Evolutionary conservation across 2,888 invertebrate species (phyloP).

Genomic region (Eudemis profundana): DNA sequence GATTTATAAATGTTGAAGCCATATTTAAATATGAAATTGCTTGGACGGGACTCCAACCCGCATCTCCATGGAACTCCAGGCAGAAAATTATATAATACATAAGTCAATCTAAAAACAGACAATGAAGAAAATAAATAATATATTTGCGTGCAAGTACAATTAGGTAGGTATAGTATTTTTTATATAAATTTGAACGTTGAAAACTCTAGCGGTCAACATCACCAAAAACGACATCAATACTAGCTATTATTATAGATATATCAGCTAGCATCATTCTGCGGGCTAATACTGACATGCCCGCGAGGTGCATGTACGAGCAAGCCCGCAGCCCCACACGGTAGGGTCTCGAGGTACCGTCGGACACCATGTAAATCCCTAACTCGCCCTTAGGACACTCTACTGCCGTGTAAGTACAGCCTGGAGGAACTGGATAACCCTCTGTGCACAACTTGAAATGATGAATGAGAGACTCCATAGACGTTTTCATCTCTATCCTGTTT

Average conservation of each 20-base stretch:
- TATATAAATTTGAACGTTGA: not conserved
- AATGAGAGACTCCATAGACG: conserved; percentile 94
- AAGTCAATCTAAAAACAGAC: too few species aligned
- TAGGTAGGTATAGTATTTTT: not conserved
- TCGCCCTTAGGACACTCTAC: conserved; percentile 95
- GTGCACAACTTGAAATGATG: conserved; percentile 95
- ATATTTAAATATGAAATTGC: too few species aligned
- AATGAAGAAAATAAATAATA: too few species aligned
- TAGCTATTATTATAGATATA: conserved; percentile 91
- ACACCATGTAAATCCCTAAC: conserved; percentile 93
- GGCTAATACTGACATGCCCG: conserved; percentile 87
- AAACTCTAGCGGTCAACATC: conserved; percentile 84
- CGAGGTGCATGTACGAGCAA: conserved; percentile 85
- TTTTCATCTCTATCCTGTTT: conserved; percentile 92
- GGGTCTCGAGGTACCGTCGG: conserved; percentile 92
- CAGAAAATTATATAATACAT: too few species aligned
- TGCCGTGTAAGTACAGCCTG: conserved; percentile 92
- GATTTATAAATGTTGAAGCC: too few species aligned
- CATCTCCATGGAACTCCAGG: too few species aligned
- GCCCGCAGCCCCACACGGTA: conserved; percentile 87
- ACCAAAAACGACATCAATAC: conserved; percentile 86
- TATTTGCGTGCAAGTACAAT: too few species aligned
- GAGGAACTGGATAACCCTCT: conserved; percentile 93
- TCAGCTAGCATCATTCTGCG: conserved; percentile 90
- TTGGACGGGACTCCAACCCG: too few species aligned